Conservation (phyloP, 2,797 vertebrate genomes). For the Todus mexicanus region DNA sequence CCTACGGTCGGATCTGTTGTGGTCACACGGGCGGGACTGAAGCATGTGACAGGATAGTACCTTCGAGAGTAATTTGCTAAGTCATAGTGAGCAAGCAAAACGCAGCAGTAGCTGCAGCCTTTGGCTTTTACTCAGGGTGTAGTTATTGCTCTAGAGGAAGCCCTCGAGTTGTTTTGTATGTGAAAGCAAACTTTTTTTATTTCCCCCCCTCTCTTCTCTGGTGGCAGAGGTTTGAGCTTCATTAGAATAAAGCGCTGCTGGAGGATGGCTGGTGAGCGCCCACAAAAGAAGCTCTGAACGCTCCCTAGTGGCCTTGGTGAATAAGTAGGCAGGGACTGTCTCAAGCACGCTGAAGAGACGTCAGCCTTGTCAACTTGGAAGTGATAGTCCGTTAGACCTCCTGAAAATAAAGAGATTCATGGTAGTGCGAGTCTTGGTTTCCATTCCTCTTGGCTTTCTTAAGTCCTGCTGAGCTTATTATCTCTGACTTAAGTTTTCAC, state of each 20-base stretch:
- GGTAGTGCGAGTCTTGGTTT: not conserved
- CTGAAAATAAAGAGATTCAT: not conserved
- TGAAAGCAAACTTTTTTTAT: not conserved
- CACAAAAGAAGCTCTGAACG: constrained; percentile 37
- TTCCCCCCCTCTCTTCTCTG: no score
- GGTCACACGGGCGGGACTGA: not conserved
- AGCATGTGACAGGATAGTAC: constrained; percentile 30
- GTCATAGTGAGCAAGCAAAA: constrained; percentile 61
- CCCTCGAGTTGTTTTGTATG: not conserved
- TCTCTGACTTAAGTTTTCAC: not conserved
- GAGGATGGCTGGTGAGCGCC: not conserved
- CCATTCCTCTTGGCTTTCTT: not conserved
- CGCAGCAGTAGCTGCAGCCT: not conserved
- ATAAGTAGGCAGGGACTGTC: not conserved
- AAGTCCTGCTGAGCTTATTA: not conserved
- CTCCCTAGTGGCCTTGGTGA: constrained; percentile 46
- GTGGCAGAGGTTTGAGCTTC: not conserved
- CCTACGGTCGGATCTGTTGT: not conserved
- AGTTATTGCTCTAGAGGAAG: constrained; percentile 19
- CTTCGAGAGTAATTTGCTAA: constrained; percentile 41
- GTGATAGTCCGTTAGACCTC: not conserved
- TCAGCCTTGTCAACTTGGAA: not conserved
- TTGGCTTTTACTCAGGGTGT: not conserved
- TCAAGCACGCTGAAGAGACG: not conserved
- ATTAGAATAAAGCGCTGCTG: not conserved